A percentile compares a stretch with the other conserved stretches of the same genome.
phyloP scores from a whole-genome alignment of 2,797 vertebrate genomes.

The Aphelocoma californica region DNA sequence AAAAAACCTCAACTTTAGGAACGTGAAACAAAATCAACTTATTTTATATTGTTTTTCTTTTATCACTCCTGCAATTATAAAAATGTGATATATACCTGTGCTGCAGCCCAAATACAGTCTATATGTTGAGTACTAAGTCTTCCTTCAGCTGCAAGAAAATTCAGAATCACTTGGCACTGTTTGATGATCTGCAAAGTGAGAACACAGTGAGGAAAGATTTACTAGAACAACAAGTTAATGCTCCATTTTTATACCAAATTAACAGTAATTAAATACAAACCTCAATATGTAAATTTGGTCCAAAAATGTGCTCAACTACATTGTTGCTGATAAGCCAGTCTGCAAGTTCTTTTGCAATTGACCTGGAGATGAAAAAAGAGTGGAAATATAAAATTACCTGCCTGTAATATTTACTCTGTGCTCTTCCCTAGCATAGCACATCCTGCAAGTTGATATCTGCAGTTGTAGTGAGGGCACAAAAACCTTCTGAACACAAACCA shows the following conservation, averaged over 20 bases:
- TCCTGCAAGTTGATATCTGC: not conserved
- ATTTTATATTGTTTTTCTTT: not conserved
- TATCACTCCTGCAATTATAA: not conserved
- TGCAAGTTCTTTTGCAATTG: conserved; percentile 94
- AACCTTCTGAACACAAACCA: not conserved
- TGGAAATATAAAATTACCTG: not conserved
- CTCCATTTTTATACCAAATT: not conserved
- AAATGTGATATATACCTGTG: conserved; percentile 81
- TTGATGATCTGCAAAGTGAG: conserved; percentile 91
- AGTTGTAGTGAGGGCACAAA: not conserved
- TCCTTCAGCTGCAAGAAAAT: conserved; percentile 97
- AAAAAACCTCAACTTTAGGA: not conserved
- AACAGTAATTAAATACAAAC: conserved; percentile 73
- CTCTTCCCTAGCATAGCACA: not conserved
- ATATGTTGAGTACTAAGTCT: conserved; percentile 96
- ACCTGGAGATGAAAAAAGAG: conserved; percentile 74
- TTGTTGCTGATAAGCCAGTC: conserved; percentile 96
- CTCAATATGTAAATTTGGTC: conserved; percentile 97
- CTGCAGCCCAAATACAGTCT: conserved; percentile 98
- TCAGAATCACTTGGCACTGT: conserved; percentile 99
- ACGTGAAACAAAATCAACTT: not conserved
- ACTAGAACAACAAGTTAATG: not conserved
- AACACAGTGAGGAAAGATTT: conserved; percentile 18
- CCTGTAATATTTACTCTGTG: not conserved
- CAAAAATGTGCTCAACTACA: conserved; percentile 96